Evolutionary conservation across 2,797 vertebrate genomes (phyloP).

Genomic region (Bufotes viridis): DNA sequence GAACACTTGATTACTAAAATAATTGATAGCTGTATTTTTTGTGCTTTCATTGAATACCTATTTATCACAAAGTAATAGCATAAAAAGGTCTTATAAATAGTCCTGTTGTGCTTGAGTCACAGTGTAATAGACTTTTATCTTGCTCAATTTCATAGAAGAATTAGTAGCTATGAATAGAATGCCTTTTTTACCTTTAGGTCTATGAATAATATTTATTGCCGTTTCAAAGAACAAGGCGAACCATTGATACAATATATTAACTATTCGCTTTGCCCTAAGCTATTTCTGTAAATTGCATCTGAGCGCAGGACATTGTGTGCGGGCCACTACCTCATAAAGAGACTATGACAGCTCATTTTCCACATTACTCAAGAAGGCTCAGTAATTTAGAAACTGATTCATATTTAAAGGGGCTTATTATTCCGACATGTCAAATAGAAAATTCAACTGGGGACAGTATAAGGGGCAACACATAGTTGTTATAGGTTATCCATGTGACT

Average conservation of each 20-base stretch:
- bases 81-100: neutral
- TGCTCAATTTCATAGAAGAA: neutral
- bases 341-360: neutral
- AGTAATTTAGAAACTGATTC: neutral
- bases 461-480: too few species aligned
- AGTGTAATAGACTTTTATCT: neutral
- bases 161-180: conserved; percentile 6
- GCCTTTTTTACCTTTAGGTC: neutral
- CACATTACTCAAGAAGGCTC: neutral
- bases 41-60: neutral
- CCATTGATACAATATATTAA: neutral
- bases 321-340: neutral
- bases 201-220: neutral
- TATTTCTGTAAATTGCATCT: conserved; percentile 11
- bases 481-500: too few species aligned
- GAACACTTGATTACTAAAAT: too few species aligned
- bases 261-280: neutral
- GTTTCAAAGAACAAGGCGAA: conserved; percentile 1
- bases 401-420: neutral
- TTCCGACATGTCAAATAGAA: neutral
- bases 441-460: too few species aligned
- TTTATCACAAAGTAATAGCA: neutral
- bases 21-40: too few species aligned
- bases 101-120: neutral
- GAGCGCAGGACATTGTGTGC: neutral